Percentiles rank a stretch among this genome's conserved stretches.
phyloP scores from a whole-genome alignment of 2,113 vertebrate genomes.

The Pseudorasbora parva region DNA sequence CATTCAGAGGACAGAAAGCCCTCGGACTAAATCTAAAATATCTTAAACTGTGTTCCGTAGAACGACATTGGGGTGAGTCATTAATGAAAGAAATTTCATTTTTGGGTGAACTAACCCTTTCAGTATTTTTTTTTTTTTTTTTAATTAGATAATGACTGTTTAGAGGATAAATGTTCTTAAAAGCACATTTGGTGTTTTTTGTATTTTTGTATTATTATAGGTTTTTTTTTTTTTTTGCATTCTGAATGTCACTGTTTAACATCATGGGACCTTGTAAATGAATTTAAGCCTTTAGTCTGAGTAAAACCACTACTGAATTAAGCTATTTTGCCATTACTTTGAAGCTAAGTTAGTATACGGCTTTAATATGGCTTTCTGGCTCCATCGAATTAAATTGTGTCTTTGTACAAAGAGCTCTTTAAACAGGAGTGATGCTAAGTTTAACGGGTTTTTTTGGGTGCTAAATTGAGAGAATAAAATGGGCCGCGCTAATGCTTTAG shows the following conservation, averaged over 20 bases:
- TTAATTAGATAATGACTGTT: slow-evolving; percentile 4
- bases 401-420: slow-evolving; percentile 36
- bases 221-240: not conserved
- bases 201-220: not conserved
- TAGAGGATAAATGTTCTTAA: not conserved
- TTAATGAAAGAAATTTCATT: no score
- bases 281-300: slow-evolving; percentile 47
- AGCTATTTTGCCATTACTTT: slow-evolving; percentile 29
- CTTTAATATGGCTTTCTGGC: slow-evolving; percentile 40
- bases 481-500: slow-evolving; percentile 30
- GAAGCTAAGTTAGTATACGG: slow-evolving; percentile 45
- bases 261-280: slow-evolving; percentile 50
- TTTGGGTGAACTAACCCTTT: no score
- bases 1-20: no score
- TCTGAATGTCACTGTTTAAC: not conserved
- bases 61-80: no score
- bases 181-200: not conserved
- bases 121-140: no score
- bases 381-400: slow-evolving; percentile 41
- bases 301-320: slow-evolving; percentile 32
- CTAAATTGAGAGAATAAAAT: slow-evolving; percentile 45
- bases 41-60: no score
- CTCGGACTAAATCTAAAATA: no score
- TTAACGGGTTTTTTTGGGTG: slow-evolving; percentile 19
- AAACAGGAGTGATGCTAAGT: slow-evolving; percentile 18